A percentile compares a stretch with the other conserved stretches of the same genome.
Evolutionary conservation across 2,888 invertebrate species (phyloP).

Genomic region (Eupithecia insigniata): DNA sequence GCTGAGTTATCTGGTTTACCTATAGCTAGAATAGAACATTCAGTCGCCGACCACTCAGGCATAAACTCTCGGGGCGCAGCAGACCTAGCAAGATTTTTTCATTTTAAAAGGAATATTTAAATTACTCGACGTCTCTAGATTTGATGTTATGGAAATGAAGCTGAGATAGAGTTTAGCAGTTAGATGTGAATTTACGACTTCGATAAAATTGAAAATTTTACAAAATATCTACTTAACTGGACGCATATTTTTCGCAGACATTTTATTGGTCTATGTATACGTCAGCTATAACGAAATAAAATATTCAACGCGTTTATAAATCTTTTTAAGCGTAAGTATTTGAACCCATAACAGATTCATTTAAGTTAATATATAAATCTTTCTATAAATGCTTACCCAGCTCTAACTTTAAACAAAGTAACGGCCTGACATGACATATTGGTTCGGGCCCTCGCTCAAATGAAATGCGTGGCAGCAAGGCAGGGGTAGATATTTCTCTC

Average conservation of each 20-base stretch:
- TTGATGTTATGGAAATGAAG: constrained; percentile 30
- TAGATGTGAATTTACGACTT: neutral
- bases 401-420: neutral
- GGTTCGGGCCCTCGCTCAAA: neutral
- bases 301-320: neutral
- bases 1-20: too few species aligned
- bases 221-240: neutral
- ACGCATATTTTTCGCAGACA: neutral
- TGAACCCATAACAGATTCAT: neutral
- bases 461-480: neutral
- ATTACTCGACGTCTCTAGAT: constrained; percentile 42
- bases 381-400: neutral
- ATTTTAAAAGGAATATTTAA: constrained; percentile 52
- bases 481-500: neutral
- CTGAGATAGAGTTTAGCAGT: constrained; percentile 18
- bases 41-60: neutral
- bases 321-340: neutral
- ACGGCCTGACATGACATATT: neutral
- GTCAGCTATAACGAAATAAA: neutral
- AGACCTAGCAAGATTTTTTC: constrained; percentile 47
- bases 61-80: constrained; percentile 47
- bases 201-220: constrained; percentile 4
- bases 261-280: neutral
- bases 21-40: neutral
- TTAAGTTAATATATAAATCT: neutral